phyloP scores from a whole-genome alignment of 1,140 invertebrate species.

The Cotesia vestalis region DNA sequence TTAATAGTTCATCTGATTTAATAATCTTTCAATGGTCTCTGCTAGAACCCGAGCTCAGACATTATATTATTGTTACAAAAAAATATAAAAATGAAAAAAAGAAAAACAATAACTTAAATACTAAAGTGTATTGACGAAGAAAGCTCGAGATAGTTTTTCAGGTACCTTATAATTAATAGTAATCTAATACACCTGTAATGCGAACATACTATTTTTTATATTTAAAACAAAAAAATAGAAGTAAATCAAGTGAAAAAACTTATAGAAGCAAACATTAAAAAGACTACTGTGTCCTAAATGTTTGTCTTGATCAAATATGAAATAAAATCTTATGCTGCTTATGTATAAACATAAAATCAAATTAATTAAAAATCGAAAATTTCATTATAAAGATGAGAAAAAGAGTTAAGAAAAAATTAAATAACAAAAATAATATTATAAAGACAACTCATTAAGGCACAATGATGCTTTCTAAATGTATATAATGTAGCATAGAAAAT shows the following conservation, averaged over 20 bases:
- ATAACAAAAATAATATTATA: constrained; percentile 38
- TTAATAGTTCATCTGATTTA: constrained; percentile 6
- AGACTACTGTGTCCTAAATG: constrained; percentile 54
- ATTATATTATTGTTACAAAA: constrained; percentile 5
- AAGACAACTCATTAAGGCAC: constrained; percentile 38
- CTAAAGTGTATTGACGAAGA: constrained; percentile 38
- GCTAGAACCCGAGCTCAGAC: constrained; percentile 31
- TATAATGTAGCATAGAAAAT: constrained; percentile 60
- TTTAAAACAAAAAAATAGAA: constrained; percentile 42
- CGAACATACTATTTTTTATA: constrained; percentile 60
- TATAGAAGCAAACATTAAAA: constrained; percentile 39
- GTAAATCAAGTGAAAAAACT: constrained; percentile 9
- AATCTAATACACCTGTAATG: constrained; percentile 48
- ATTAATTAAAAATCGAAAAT: constrained; percentile 39
- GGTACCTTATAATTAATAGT: constrained; percentile 43
- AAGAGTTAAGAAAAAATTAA: constrained; percentile 40
- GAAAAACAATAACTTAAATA: constrained; percentile 34
- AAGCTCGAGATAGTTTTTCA: constrained; percentile 31
- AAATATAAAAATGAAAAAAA: constrained; percentile 29
- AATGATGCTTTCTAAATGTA: constrained; percentile 54
- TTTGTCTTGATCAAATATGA: constrained; percentile 32
- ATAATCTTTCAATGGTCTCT: constrained; percentile 28
- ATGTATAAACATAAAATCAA: constrained; percentile 26
- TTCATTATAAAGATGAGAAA: constrained; percentile 39
- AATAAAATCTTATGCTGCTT: constrained; percentile 35